Evolutionary conservation across 2,797 vertebrate genomes (phyloP), one percentile per base, ranked within the genome.

Genomic region (Pogoniulus pusillus): DNA sequence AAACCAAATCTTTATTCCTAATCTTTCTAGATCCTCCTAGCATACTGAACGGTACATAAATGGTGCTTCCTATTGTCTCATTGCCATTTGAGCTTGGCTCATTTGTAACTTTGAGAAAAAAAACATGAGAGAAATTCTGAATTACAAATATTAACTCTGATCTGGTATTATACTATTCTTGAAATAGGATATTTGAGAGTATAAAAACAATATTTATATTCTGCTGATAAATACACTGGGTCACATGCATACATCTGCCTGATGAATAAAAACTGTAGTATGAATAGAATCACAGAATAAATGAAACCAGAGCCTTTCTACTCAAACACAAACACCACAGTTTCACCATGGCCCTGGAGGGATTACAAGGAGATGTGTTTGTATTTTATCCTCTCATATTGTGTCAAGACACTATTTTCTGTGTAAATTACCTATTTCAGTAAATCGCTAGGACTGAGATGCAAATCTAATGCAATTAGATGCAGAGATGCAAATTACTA

Each of bases 391-490:
- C 69, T 89, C 86, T 93, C 89, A 65, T 88, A 90, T 84, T 71
- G 51, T 90, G 82, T 93, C 62, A 93, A 94, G 87, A 82, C 89
- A 80, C 58, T 85, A 55, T 93, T 90, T 93, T 74, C 86, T 90
- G 86, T 77, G 58, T 93, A 94, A 93, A 91, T 89, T 89, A 91
- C 70, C 92, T 90, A 89, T 95, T 93, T 87, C 78, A 77, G 65
- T 82, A 91, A 85, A 95, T 89, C 17, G n/a, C 5, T 87, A 93
- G 80, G 22, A 90, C 34, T 90, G 86, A 94, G 85, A 93, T 87
- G 89, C 58, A 95, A 94, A 94, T 95, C 87, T 91, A 94, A 94
- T 75, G 85, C 87, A 96, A 92, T 93, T 89, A 96, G 87, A 91
- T 91, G 89, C 86, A 85, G 89, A 93, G 51, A 91, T 90, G 92